phyloP scores from a whole-genome alignment of 2,113 vertebrate species.

The Gnathonemus echidnorhynchus region DNA sequence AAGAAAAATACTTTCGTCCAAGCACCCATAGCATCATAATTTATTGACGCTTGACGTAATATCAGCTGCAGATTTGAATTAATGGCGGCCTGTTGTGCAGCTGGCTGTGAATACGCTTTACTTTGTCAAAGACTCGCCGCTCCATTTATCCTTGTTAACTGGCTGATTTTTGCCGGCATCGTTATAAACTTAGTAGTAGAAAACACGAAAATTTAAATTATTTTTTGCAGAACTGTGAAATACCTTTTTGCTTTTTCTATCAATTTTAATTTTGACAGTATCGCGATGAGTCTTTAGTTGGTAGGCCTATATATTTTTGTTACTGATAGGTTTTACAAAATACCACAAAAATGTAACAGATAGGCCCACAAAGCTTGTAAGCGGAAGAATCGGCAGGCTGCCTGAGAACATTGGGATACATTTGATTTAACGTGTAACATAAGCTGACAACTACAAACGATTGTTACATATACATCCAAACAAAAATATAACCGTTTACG shows the following conservation, averaged over 20 bases:
- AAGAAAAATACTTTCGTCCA: neutral
- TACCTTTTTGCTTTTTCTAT: neutral
- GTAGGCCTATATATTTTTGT: neutral
- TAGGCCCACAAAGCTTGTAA: neutral
- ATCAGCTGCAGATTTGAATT: neutral
- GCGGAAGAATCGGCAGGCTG: neutral
- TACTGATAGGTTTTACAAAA: neutral
- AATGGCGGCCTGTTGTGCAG: neutral
- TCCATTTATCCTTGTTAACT: neutral
- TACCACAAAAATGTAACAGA: neutral
- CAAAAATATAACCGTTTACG: neutral
- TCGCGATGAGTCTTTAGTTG: neutral
- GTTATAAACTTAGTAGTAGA: neutral
- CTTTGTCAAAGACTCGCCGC: neutral
- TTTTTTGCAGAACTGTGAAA: neutral
- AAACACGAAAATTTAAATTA: neutral
- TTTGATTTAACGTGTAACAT: neutral
- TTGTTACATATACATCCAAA: neutral
- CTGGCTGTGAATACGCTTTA: neutral
- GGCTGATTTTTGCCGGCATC: neutral
- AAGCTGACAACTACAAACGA: neutral
- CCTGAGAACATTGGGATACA: neutral
- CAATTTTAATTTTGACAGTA: neutral
- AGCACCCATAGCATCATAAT: neutral
- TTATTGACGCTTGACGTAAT: conserved; percentile 1